phyloP scores from a whole-genome alignment of 2,888 invertebrate species.

The Hirtodrosophila histrioides region DNA sequence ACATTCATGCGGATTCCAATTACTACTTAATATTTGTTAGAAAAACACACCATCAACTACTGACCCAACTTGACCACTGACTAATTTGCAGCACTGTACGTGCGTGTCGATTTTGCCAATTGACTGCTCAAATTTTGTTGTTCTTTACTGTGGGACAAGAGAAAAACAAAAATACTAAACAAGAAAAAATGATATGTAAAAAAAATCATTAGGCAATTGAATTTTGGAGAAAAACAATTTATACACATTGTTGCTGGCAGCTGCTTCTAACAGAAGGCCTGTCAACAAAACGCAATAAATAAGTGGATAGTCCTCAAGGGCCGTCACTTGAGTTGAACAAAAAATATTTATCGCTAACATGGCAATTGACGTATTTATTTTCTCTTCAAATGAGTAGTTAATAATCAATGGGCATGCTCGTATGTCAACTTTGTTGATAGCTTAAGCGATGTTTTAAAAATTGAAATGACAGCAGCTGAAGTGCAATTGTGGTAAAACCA shows the following conservation, averaged over 20 bases:
- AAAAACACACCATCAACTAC: slow-evolving; percentile 15
- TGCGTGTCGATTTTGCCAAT: slow-evolving; percentile 54
- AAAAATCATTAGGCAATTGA: slow-evolving; percentile 76
- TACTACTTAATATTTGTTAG: no score
- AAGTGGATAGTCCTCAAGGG: slow-evolving; percentile 42
- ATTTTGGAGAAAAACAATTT: slow-evolving; percentile 74
- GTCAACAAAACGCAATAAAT: slow-evolving; percentile 58
- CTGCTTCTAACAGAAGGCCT: slow-evolving; percentile 58
- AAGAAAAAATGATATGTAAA: slow-evolving; percentile 41
- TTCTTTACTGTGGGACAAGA: not conserved
- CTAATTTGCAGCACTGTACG: slow-evolving; percentile 74
- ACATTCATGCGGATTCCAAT: slow-evolving; percentile 31
- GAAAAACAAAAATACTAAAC: slow-evolving; percentile 1
- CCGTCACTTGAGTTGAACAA: slow-evolving; percentile 36
- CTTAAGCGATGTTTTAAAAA: not conserved
- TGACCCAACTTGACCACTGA: slow-evolving; percentile 32
- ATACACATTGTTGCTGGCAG: slow-evolving; percentile 67
- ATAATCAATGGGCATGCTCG: slow-evolving; percentile 9
- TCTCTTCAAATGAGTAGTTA: not conserved
- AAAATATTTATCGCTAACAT: slow-evolving; percentile 48
- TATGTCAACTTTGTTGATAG: not conserved
- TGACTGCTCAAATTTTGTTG: slow-evolving; percentile 26
- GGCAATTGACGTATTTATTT: slow-evolving; percentile 24
- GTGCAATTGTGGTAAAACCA: not conserved
- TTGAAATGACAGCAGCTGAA: not conserved